Conservation (phyloP, 1,140 invertebrate genomes). For the Lucilia cuprina region DNA sequence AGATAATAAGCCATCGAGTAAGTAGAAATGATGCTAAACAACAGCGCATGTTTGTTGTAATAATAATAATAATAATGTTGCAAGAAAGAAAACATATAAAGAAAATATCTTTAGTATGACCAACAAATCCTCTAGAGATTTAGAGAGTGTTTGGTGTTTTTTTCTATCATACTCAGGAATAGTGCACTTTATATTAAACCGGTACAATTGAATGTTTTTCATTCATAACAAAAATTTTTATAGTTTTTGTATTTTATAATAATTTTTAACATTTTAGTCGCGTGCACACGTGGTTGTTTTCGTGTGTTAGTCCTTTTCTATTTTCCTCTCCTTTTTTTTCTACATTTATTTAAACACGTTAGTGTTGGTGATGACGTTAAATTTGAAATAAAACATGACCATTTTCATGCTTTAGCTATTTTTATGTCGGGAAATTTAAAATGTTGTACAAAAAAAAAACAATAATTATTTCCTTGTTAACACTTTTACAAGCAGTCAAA, state of each 20-base stretch:
- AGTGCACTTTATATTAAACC: neutral
- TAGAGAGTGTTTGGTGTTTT: neutral
- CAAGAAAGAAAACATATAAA: neutral
- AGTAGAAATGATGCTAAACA: too few species aligned
- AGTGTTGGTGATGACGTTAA: neutral
- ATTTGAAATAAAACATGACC: neutral
- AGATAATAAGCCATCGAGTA: neutral
- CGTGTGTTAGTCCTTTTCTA: neutral
- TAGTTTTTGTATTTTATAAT: neutral
- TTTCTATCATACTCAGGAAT: too few species aligned
- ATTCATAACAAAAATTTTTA: neutral
- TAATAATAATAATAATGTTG: neutral
- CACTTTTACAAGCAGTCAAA: neutral
- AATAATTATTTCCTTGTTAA: neutral
- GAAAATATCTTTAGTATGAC: neutral
- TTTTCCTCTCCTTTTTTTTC: too few species aligned
- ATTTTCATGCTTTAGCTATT: neutral
- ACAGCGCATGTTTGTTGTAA: slow-evolving; percentile 21
- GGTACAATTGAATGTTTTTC: neutral
- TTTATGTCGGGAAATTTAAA: neutral
- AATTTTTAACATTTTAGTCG: slow-evolving; percentile 2
- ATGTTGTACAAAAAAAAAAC: neutral
- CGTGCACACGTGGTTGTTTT: neutral
- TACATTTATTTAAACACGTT: neutral
- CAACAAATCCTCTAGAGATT: neutral